Evolutionary conservation across 2,888 invertebrate genomes (phyloP).

Genomic region (Polymixis flavicincta): DNA sequence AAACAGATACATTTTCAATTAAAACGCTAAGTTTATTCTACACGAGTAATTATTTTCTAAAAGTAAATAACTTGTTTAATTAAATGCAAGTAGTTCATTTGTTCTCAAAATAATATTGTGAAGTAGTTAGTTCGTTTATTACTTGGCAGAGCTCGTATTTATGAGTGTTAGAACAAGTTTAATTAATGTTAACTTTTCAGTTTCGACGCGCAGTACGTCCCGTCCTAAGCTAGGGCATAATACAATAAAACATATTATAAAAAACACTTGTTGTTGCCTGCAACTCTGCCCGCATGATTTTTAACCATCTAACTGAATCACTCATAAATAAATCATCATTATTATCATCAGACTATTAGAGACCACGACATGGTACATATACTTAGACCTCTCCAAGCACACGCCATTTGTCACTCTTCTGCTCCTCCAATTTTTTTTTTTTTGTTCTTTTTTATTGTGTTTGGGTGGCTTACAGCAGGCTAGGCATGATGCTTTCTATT

Average conservation of each 20-base stretch:
- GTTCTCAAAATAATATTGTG: constrained; percentile 36
- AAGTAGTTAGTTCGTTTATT: constrained; percentile 38
- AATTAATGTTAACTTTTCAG: constrained; percentile 43
- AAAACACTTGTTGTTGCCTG: background rate
- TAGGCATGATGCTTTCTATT: too few species aligned
- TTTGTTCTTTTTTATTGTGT: too few species aligned
- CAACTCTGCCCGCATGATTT: background rate
- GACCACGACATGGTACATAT: background rate
- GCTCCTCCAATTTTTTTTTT: too few species aligned
- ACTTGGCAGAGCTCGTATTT: constrained; percentile 28
- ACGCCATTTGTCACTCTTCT: background rate
- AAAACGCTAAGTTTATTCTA: constrained; percentile 10
- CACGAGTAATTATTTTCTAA: constrained; percentile 17
- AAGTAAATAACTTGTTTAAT: constrained; percentile 32
- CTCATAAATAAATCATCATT: background rate
- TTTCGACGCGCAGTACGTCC: constrained; percentile 12
- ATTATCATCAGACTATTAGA: background rate
- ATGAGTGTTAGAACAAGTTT: constrained; percentile 42
- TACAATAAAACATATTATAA: background rate
- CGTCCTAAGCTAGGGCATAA: constrained; percentile 4
- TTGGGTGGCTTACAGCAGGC: too few species aligned
- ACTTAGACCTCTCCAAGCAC: background rate
- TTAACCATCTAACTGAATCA: background rate
- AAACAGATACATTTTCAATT: constrained; percentile 13
- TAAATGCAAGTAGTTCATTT: constrained; percentile 39